phyloP scores from a whole-genome alignment of 2,888 invertebrate genomes.

The Chrysolina haemoptera region DNA sequence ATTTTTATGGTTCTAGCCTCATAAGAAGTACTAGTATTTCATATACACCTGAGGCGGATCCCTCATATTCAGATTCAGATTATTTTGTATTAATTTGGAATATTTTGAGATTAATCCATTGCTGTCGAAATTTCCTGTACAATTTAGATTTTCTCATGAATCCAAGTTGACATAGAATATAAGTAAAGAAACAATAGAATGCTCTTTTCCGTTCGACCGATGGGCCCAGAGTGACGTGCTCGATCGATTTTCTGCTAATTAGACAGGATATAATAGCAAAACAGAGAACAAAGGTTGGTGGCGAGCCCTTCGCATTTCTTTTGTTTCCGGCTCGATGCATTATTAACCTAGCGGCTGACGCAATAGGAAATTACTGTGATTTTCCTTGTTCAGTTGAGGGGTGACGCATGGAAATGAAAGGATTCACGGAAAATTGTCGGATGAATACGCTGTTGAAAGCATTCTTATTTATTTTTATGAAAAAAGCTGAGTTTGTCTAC shows the following conservation, averaged over 20 bases:
- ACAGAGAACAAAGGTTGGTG: constrained; percentile 11
- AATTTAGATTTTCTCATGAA: too few relatives aligned
- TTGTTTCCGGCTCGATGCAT: constrained; percentile 7
- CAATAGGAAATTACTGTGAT: constrained; percentile 8
- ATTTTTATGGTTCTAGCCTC: too few relatives aligned
- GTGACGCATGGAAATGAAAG: background rate
- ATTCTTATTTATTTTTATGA: background rate
- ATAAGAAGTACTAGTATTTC: too few relatives aligned
- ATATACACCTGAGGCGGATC: too few relatives aligned
- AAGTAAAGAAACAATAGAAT: background rate
- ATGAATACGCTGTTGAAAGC: background rate
- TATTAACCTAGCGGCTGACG: constrained; percentile 6
- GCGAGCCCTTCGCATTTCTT: constrained; percentile 3
- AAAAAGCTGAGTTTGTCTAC: too few relatives aligned
- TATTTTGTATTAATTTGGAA: too few relatives aligned
- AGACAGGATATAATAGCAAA: background rate
- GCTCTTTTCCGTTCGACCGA: background rate
- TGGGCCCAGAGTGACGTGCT: background rate
- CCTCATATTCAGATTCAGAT: too few relatives aligned
- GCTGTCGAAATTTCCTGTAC: too few relatives aligned
- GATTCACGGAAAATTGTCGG: background rate
- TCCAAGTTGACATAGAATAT: background rate
- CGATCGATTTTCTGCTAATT: background rate
- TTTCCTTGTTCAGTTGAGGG: background rate
- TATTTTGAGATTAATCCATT: too few relatives aligned